Base-by-base conservation (phyloP, 2,888 invertebrate genomes). In the Tipula confusa region DNA sequence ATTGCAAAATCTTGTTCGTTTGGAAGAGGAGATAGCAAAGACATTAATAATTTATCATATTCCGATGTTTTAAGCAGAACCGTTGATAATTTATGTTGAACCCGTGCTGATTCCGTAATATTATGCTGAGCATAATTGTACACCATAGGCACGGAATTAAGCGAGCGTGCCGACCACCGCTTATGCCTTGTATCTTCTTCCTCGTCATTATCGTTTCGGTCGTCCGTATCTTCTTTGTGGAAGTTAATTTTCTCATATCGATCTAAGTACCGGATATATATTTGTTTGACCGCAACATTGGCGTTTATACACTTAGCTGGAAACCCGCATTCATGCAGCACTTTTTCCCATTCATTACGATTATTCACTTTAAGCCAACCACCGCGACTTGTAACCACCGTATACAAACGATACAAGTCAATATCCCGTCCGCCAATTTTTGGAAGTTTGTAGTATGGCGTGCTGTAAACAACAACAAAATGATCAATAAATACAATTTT, bases 1-100 rank as follows among this genome's bases (percentile, higher is more conserved):
- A 99, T 95, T 29, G 98, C 98, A 89, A 99, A 98, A 90, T 99
- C 99, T 88, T 98, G 97, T 89, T 99, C 99, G 89, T 99, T 99
- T 5, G 99, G 98, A 88, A 99, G 92, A 0, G 99, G 98, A n/a
- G 97, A 97, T 83, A 97, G 91, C 48, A 99, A 91, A 0, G 98
- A 97, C 83, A 98, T 91, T n/a, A 96, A 93, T 84, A 99, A 91
- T 85, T 97, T 94, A 86, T 96, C 95, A 88, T 96, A 97, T 87
- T 96, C 96, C 1, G 95, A 94, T 0, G 91, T 90, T 4, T 92
- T 93, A 89, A 93, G 92, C 82, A 94, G 88, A 86, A 93, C 91
- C 24, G 92, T 91, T 11, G 94, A 94, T 86, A 95, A 89, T 85
- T 94, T 93, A 87, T 93, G 92, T 87, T 92, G 92, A 33, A 92